Base-by-base conservation (phyloP, 1,140 invertebrate genomes). In the Aphis gossypii region DNA sequence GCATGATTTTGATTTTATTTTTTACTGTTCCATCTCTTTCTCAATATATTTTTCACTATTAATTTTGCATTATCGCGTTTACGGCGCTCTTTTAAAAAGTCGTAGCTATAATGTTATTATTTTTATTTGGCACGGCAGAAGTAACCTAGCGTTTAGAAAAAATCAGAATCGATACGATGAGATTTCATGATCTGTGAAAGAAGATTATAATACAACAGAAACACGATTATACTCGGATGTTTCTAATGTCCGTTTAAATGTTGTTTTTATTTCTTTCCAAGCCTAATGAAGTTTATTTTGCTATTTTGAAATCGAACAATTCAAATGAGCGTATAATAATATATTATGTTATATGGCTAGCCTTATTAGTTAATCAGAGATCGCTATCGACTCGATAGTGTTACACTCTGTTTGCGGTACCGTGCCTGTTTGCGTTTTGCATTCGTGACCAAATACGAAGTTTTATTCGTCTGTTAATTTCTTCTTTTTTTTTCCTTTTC, bases 351-450 rank as follows among this genome's bases (percentile, higher is more conserved):
- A n/a, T n/a, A 6, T 20, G 9, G 3, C 56, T 9, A 4, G 60
- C 48, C 87, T 89, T 89, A 89, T 89, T 89, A 89, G 87, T 38
- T 54, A 46, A 51, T 23, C 87, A 21, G 20, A 89, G 87, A 89
- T 89, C 87, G 87, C 51, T 54, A 89, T 89, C 87, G 87, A n/a
- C n/a, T 25, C 48, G 87, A 89, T 54, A 89, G 51, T 89, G 87
- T 89, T 48, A 38, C 46, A 89, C n/a, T 51, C n/a, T n/a, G 87
- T 54, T 54, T 46, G 86, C 11, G 41, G 60, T 76, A 76, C 60
- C 14, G 60, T 76, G 60, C 60, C n/a, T 30, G 30, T 46, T 30
- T 44, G 84, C 44, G 46, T 23, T n/a, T 54, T 11, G 87, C n/a
- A 54, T 54, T 89, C 48, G 87, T 89, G 87, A 89, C 87, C 48